Percentiles rank a stretch among this genome's conserved stretches.
phyloP scores from a whole-genome alignment of 2,113 vertebrate genomes.

The Lagenorhynchus albirostris region DNA sequence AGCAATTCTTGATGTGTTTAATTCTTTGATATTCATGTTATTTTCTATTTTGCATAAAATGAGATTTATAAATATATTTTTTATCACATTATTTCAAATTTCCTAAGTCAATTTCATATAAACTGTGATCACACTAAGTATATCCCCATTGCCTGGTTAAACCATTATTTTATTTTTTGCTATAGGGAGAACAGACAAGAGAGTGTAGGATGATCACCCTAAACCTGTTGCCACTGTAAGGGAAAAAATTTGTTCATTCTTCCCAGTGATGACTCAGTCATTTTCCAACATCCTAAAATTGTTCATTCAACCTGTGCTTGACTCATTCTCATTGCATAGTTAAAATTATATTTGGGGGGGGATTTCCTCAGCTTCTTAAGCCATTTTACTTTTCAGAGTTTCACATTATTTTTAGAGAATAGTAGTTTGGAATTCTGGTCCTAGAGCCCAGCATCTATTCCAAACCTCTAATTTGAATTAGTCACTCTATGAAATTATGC shows the following conservation, averaged over 20 bases:
- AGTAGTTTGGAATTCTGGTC: background rate
- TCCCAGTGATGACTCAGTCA: background rate
- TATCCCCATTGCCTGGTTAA: background rate
- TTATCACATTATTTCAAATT: background rate
- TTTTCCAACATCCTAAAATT: background rate
- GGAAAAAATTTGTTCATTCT: background rate
- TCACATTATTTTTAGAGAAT: constrained; percentile 13
- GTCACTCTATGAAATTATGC: background rate
- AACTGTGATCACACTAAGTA: background rate
- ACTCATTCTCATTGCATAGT: background rate
- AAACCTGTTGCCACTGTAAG: background rate
- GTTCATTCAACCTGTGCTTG: background rate
- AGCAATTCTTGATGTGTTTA: background rate
- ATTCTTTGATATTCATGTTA: background rate
- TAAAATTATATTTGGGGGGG: background rate
- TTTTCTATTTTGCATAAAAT: background rate
- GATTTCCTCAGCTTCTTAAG: background rate
- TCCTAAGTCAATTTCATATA: background rate
- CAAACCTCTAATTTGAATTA: constrained; percentile 25
- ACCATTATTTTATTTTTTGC: background rate
- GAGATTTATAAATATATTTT: background rate
- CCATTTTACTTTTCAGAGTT: background rate
- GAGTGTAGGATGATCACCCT: background rate
- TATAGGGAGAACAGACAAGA: background rate
- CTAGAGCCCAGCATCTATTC: background rate